Conservation (phyloP, 2,888 invertebrate species). For the Formica aserva region DNA sequence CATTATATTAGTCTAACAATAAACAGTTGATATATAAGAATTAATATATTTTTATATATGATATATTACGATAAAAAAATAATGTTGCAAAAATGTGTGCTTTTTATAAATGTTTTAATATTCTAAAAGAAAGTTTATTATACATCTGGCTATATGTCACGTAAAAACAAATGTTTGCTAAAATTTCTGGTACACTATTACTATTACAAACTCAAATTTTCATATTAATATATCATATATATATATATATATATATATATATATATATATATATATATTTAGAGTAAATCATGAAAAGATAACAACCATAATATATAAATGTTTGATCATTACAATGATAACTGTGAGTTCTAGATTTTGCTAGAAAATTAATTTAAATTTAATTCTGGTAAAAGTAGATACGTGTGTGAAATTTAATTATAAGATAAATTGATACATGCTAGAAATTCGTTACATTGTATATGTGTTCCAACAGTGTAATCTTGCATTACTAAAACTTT, state of each 20-base stretch:
- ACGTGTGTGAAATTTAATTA: constrained; percentile 12
- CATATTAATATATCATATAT: neutral
- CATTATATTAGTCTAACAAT: neutral
- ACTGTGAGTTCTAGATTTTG: neutral
- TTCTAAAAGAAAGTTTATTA: neutral
- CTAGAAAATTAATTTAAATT: constrained; percentile 11
- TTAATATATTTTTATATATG: neutral
- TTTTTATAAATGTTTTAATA: neutral
- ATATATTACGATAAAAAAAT: neutral
- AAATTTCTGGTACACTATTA: neutral
- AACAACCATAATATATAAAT: constrained; percentile 1
- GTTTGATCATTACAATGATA: constrained; percentile 3
- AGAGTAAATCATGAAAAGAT: neutral
- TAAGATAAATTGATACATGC: neutral
- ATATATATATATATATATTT: neutral
- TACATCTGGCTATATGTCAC: neutral
- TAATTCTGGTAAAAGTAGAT: neutral
- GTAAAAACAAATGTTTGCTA: neutral
- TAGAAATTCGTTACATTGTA: constrained; percentile 17
- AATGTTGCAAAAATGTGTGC: neutral
- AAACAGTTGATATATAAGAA: neutral
- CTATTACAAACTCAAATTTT: neutral
- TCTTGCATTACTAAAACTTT: constrained; percentile 14
- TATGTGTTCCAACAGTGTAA: neutral
- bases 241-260: neutral